These are phyloP conservation scores for Indicator indicator DNA, from an alignment of 2,113 vertebrate species.

Conservation along the genomic window DNA sequence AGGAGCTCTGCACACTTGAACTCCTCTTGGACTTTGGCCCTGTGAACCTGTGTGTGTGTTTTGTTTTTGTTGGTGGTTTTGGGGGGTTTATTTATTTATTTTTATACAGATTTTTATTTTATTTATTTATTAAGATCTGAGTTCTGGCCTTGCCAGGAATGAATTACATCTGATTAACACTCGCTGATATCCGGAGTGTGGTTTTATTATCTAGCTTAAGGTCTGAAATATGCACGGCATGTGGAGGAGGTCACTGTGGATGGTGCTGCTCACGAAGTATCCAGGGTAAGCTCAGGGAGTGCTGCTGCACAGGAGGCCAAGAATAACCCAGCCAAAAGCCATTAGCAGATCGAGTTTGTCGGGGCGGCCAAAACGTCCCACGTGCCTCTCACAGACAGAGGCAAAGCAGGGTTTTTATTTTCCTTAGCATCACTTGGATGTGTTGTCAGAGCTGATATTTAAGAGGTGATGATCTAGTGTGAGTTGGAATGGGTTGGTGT, in stretches of 20 bases:
- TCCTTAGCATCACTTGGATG: not conserved
- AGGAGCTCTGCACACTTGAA: not conserved
- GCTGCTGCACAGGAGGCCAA: not conserved
- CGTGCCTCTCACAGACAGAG: not conserved
- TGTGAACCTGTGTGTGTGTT: not conserved
- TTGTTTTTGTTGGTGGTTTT: not conserved
- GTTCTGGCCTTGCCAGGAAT: not conserved
- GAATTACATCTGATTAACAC: conserved; percentile 29
- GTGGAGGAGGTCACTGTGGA: not conserved
- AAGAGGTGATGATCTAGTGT: not conserved
- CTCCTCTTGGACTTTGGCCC: conserved; percentile 11
- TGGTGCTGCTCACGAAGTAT: not conserved
- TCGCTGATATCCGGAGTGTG: not conserved
- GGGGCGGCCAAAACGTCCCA: not conserved
- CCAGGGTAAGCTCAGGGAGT: not conserved
- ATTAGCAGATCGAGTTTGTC: not conserved
- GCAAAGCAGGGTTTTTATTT: not conserved
- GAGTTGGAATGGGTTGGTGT: not conserved
- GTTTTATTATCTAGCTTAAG: not conserved
- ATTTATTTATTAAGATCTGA: not conserved
- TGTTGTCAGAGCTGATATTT: not conserved
- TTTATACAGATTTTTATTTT: not conserved
- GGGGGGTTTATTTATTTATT: no score
- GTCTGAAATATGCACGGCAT: not conserved
- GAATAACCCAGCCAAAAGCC: not conserved